Evolutionary conservation across 1,140 invertebrate species (phyloP), one percentile per base, ranked within the genome.

Genomic region (Antheraea mylitta): DNA sequence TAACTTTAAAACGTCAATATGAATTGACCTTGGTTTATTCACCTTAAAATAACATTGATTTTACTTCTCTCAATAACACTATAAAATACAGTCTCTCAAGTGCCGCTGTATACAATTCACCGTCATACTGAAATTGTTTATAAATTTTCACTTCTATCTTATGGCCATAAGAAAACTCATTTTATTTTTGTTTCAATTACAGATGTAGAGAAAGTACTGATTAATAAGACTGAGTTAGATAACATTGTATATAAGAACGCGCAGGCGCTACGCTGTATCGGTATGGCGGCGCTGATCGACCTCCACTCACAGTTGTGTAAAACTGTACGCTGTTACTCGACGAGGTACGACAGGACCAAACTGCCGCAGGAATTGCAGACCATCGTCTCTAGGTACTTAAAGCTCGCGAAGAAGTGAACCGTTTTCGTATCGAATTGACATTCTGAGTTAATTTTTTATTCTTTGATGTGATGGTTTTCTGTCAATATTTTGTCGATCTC

Each of bases 181-280:
- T n/a, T 1, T 7, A 16, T 53, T 64, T 58, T 66, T 67, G 63
- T 67, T 59, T 69, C 0, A 53, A 74, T 53, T 82, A 66, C 92
- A 81, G 92, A 93, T 62, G 78, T 82, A 22, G 91, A 93, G 3
- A 93, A 91, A 80, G 86, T 95, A 70, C 74, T 94, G 74, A 92
- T 95, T 74, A 93, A 94, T 79, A 93, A 91, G 89, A 87, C 79
- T 76, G 94, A 95, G 75, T 85, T 96, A 75, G 94, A 95, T 73
- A 92, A 86, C 75, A 85, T 94, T 45, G 90, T 94, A 76, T 87
- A 93, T 69, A 90, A 93, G 74, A 94, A 93, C 30, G 93, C 94
- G 19, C 88, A 93, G 67, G 75, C 87, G 8, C 93, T 95, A 0
- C 83, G 92, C 2, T 82, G 91, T 30, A 93, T 94, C 67, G 91